phyloP scores from a whole-genome alignment of 2,797 vertebrate genomes.

The Luscinia megarhynchos region DNA sequence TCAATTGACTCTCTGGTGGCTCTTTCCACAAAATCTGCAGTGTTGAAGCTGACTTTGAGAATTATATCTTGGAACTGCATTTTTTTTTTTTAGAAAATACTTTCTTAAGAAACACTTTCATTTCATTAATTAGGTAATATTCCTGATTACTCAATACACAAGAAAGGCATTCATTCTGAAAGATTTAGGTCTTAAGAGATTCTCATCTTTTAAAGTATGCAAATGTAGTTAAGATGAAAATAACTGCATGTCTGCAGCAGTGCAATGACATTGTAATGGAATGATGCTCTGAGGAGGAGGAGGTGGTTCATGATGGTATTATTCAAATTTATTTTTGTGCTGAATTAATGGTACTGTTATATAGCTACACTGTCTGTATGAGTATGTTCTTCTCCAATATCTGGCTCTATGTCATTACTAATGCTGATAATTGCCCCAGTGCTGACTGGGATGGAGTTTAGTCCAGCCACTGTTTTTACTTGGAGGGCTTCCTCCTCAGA shows the following conservation, averaged over 20 bases:
- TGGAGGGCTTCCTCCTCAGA: neutral
- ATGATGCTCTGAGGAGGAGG: neutral
- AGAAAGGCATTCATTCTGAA: neutral
- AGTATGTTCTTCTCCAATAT: neutral
- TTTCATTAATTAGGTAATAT: neutral
- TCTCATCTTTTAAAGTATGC: neutral
- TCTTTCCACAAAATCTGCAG: neutral
- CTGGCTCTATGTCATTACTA: neutral
- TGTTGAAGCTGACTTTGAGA: neutral
- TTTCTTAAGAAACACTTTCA: neutral
- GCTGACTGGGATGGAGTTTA: neutral
- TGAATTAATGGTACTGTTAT: neutral
- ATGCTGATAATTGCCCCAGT: neutral
- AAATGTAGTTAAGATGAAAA: slow-evolving; percentile 29
- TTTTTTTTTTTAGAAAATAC: neutral
- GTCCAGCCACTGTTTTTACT: neutral
- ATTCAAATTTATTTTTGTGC: neutral
- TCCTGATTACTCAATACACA: neutral
- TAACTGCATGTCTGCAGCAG: neutral
- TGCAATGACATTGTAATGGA: neutral
- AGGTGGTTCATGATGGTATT: neutral
- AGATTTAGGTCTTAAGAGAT: neutral
- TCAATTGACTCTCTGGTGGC: neutral
- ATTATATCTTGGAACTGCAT: neutral
- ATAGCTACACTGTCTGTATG: neutral